Evolutionary conservation across 2,113 vertebrate species (phyloP), one percentile per base, ranked within the genome.

Genomic region (Plecotus auritus): DNA sequence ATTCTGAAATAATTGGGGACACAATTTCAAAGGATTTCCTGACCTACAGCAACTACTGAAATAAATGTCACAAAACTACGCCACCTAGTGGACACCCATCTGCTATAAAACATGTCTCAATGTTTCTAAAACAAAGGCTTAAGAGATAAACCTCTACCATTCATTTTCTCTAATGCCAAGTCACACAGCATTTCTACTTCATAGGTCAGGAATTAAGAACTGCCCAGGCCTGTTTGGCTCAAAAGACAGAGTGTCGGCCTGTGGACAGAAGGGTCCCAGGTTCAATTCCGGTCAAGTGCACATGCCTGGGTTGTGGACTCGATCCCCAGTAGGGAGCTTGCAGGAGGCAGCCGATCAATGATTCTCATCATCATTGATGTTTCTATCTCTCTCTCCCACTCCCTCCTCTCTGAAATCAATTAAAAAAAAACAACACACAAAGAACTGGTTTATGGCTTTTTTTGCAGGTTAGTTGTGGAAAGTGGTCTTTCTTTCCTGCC

Each of bases 51-150:
- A 95, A 74, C 49, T 0, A 90, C 0, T 30, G 40, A 88, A 92
- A 66, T 23, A 83, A 88, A 42, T 0, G 0, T 9, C 72, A 95
- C 37, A 37, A 54, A 92, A 97, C 18, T 72, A 77, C 97, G 83
- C 98, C 98, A 97, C 73, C 98, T 98, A 98, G 97, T 69, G 98
- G 98, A 35, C 83, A 35, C 56, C 6, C 56, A 37, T 49, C 14
- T 67, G 30, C 28, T 81, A 30, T 80, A 28, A 93, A 42, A 6
- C 66, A 88, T 1, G 23, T n/a, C 70, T 66, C 66, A 51, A 16
- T n/a, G 20, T 40, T 92, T 72, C 80, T 37, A 64, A 88, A 94
- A 80, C 35, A 0, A 6, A 66, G 32, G 42, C 66, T 85, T 59
- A 69, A 4, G 23, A 81, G 80, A 12, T 3, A 30, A 13, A 73